Conservation (phyloP, 2,888 invertebrate genomes). For the Acanthosepion esculentum region DNA sequence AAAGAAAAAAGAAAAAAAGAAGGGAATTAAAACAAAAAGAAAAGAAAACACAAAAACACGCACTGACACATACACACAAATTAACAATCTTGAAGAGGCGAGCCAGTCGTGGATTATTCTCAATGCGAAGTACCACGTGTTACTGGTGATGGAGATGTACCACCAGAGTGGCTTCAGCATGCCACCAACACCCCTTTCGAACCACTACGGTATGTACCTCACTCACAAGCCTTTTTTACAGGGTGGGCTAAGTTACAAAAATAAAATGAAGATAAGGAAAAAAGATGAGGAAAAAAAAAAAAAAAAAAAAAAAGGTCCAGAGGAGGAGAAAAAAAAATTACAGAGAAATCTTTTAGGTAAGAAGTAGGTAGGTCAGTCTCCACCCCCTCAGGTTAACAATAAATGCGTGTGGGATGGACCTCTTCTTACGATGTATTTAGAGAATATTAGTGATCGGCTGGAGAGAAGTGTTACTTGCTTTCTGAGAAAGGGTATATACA, state of each 20-base stretch:
- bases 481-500: neutral
- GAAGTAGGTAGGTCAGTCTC: slow-evolving; percentile 11
- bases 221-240: neutral
- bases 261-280: neutral
- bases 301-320: neutral
- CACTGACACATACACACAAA: neutral
- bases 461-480: neutral
- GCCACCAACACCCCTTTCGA: neutral
- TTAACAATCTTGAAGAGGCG: neutral
- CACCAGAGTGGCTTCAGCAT: neutral
- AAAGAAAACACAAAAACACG: neutral
- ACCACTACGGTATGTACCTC: neutral
- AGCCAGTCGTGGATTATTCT: neutral
- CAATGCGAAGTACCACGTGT: neutral
- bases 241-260: neutral
- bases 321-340: neutral
- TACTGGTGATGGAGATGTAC: slow-evolving; percentile 9
- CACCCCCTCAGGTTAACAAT: slow-evolving; percentile 8
- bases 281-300: neutral
- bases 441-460: neutral
- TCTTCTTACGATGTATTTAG: neutral
- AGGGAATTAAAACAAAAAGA: neutral
- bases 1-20: neutral
- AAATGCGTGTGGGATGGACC: slow-evolving; percentile 2
- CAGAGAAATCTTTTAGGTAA: neutral